Base-by-base conservation (phyloP, 2,888 invertebrate species). In the Ditylenchus weischeri region DNA sequence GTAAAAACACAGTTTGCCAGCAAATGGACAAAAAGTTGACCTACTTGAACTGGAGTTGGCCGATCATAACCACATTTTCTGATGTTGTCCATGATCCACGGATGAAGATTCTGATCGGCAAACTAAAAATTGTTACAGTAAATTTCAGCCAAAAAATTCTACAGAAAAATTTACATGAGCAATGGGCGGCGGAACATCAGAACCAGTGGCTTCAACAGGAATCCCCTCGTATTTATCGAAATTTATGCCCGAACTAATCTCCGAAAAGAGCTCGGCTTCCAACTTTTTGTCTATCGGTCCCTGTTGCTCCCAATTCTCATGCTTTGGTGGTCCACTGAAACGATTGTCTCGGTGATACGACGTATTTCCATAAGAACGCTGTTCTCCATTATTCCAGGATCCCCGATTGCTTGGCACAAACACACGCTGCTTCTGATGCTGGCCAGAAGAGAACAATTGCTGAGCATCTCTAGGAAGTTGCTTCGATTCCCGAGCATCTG, bases 201-300 rank as follows among this genome's bases (percentile, higher is more conserved):
- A 91, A 73, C 98, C 98, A 86, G 95, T 95, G 84, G 95, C 95
- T 88, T 98, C 95, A 85, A 99, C 98, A 84, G 98, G 98, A 85
- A 99, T 99, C 88, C 98, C 96, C 88, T 99, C 96, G 87, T 99
- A 99, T 87, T 98, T 96, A 88, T 92, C 94, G 88, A 99, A 98
- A 87, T 98, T 99, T 87, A 99, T 98, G 77, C 98, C 98, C 76
- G 95, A 94, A 85, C 93, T 94, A 81, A 77, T 82, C 54, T 79
- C 79, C 11, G 84, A 83, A 80, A 86, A 86, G 68, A 86, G 79
- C 71, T 86, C 86, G 5, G 73, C 69, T 65, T 81, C 81, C 29
- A 78, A 66, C 21, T 64, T 65, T 38, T 75, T 75, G 60, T 81
- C 81, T 29, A 75, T 70, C 10, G 79, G 78, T 7, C 72, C 75